Base-by-base conservation (phyloP, 2,797 vertebrate species). In the Coregonus sp. region DNA sequence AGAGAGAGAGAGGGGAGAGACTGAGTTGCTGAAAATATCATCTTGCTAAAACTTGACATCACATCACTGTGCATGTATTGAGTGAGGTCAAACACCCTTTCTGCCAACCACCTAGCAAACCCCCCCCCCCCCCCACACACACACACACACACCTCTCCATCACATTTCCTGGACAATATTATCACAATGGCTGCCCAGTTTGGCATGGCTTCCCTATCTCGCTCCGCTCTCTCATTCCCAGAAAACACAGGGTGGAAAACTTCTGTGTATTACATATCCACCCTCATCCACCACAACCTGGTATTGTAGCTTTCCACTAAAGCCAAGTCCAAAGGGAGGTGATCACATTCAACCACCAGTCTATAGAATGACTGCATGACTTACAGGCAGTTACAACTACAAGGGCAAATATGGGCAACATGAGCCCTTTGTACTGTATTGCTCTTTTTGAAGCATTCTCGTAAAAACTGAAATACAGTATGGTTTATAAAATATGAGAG, bases 161-260 rank as follows among this genome's bases (percentile, higher is more conserved):
- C 25, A 77, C 52, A 71, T 11, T 75, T 75, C 73, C 73, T 70
- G 66, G 51, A 54, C 50, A 75, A 69, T 50, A 73, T 73, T 73
- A 73, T 78, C 52, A 51, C 75, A 72, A 66, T 65, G 61, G 71
- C 75, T 77, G 71, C 54, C 75, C 70, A 47, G 20, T 54, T 70
- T 51, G 56, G 70, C 70, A 56, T 31, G n/a, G 33, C 40, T 47
- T 47, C 40, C 40, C 40, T 47, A 47, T 47, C 40, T 12, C 9
- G 40, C 40, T 47, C 40, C 9, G 2, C 40, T 47, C 40, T 74
- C 20, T 66, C 63, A 29, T 14, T 4, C 29, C 29, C 14, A 70
- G 63, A 70, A 15, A 37, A 35, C 61, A 33, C 59, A 76, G 29
- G 51, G 5, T 50, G 12, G 4, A 76, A 76, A 50, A 66, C 11